Base-by-base conservation (phyloP, 2,797 vertebrate species). In the Lepidocolaptes lacrymiger region DNA sequence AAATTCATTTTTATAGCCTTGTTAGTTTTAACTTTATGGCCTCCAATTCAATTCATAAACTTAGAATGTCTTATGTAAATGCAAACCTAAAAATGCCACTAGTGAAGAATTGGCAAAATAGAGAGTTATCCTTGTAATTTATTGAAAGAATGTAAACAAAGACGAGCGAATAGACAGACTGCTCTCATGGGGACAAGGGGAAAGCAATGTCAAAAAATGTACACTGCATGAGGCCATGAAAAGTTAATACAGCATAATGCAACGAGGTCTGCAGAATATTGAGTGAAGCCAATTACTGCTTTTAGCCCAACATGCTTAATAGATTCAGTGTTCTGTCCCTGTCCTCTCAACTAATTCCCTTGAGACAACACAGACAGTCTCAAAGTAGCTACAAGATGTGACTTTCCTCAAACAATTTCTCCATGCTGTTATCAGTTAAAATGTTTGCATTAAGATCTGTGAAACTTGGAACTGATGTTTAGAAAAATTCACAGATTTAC, bases 121-220 rank as follows among this genome's bases (percentile, higher is more conserved):
- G 86, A 92, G 87, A 92, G 84, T 93, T 97, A 96, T 96, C 97
- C 12, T 6, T 96, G 94, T 98, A 97, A 98, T 97, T 98, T 98
- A 98, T 97, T 97, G 95, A 97, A 95, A 94, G 95, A 95, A 96
- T 96, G 96, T 96, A 97, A 97, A 97, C 94, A 97, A 96, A 96
- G 93, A 95, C 94, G 91, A 96, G 88, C 63, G 64, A 96, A 93
- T 80, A 96, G 91, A 91, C 95, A 97, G 95, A 89, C 88, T 92
- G 87, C 93, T 96, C 85, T 97, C 95, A 72, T 89, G 91, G 92
- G 96, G 91, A 96, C 96, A 97, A 97, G 96, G 96, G 91, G 93
- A 95, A 95, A 95, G 90, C 96, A 97, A 95, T 97, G 97, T 97
- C 96, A 97, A 80, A 95, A 96, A 97, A 94, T 67, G 72, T 86